These are phyloP conservation scores for Kryptolebias ocellatus DNA, from an alignment of 2,797 vertebrate genomes.

Conservation along the genomic window DNA sequence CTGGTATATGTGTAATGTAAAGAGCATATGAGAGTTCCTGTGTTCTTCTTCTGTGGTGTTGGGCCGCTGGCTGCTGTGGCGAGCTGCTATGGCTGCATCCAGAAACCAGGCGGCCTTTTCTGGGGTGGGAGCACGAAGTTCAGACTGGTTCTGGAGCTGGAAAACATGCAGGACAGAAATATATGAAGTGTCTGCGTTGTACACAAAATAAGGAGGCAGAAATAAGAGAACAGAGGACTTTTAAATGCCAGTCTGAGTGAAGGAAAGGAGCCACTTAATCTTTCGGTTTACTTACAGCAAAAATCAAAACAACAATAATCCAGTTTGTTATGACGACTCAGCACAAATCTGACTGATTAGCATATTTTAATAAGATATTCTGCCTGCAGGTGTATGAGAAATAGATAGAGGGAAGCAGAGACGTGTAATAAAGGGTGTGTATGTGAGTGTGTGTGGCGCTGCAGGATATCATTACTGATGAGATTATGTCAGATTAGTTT, in stretches of 20 bases:
- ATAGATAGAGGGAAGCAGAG: constrained; percentile 15
- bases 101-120: constrained; percentile 98
- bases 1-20: constrained; percentile 98
- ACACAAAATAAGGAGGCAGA: constrained; percentile 8
- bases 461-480: constrained; percentile 73
- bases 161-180: constrained; percentile 5
- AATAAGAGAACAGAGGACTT: constrained; percentile 14
- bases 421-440: neutral
- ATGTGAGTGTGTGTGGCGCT: constrained; percentile 14
- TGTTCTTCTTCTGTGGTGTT: constrained; percentile 91
- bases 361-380: constrained; percentile 37
- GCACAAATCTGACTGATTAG: constrained; percentile 2
- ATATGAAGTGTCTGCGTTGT: constrained; percentile 3
- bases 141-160: constrained; percentile 97
- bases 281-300: constrained; percentile 6
- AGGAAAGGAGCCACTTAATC: constrained; percentile 1
- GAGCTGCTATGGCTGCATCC: constrained; percentile 92
- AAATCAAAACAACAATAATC: constrained; percentile 26
- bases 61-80: constrained; percentile 85
- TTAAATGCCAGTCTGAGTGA: constrained; percentile 5
- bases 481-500: constrained; percentile 81
- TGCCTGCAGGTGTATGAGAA: constrained; percentile 32
- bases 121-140: constrained; percentile 92
- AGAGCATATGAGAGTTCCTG: constrained; percentile 98
- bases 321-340: constrained; percentile 8